Percentiles rank a stretch among this genome's conserved stretches.
phyloP scores from a whole-genome alignment of 2,113 vertebrate species.

The Echinops telfairi region DNA sequence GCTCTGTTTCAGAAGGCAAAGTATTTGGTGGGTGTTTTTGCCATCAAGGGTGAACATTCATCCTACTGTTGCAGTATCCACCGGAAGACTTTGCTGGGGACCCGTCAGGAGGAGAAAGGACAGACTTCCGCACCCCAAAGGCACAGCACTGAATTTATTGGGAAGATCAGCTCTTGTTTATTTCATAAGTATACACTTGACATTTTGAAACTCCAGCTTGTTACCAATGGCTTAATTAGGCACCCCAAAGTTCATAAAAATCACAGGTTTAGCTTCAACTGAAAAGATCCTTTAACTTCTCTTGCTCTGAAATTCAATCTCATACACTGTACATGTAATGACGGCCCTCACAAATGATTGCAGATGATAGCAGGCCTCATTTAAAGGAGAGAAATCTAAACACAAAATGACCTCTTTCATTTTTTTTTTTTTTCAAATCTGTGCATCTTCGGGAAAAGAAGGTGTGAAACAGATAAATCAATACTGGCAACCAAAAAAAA shows the following conservation, averaged over 20 bases:
- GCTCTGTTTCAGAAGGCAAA: not conserved
- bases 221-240: slow-evolving; percentile 75
- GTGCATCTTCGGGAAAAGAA: slow-evolving; percentile 53
- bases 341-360: slow-evolving; percentile 41
- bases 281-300: slow-evolving; percentile 63
- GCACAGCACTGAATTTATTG: slow-evolving; percentile 53
- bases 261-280: slow-evolving; percentile 76
- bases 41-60: not conserved
- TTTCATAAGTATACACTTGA: slow-evolving; percentile 76
- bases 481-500: not conserved
- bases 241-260: slow-evolving; percentile 78
- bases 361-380: slow-evolving; percentile 58
- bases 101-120: not conserved
- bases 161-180: slow-evolving; percentile 73
- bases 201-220: slow-evolving; percentile 78
- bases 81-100: not conserved
- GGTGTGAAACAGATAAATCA: slow-evolving; percentile 67
- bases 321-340: slow-evolving; percentile 40
- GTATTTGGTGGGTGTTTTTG: not conserved
- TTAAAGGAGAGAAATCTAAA: slow-evolving; percentile 70
- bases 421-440: slow-evolving; percentile 52
- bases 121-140: not conserved
- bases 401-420: slow-evolving; percentile 13
- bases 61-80: not conserved
- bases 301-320: slow-evolving; percentile 61